These are phyloP conservation scores for Asarcornis scutulata DNA, from an alignment of 2,113 vertebrate species.

Conservation along the genomic window DNA sequence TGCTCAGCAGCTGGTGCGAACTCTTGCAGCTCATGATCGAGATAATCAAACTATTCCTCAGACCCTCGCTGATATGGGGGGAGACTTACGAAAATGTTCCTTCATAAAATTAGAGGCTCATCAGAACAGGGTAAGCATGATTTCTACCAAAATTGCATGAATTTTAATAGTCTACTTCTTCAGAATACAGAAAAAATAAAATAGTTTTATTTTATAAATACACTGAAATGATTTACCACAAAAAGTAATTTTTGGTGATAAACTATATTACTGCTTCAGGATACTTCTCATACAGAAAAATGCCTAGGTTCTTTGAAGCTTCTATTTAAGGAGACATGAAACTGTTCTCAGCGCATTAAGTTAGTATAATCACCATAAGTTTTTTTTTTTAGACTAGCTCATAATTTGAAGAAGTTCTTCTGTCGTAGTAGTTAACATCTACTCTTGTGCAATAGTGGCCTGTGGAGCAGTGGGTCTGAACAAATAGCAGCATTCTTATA, in stretches of 20 bases:
- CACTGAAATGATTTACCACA: fast-evolving
- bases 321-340: not conserved
- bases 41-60: slow-evolving; percentile 93
- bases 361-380: not conserved
- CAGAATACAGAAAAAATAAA: not conserved
- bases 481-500: not conserved
- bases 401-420: not conserved
- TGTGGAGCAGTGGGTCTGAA: not conserved
- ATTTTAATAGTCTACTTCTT: not conserved
- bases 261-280: not conserved
- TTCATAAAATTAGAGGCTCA: slow-evolving; percentile 96
- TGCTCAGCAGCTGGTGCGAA: slow-evolving; percentile 94
- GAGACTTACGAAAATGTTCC: slow-evolving; percentile 93
- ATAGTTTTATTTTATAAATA: fast-evolving
- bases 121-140: slow-evolving; percentile 88
- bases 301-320: not conserved
- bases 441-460: not conserved
- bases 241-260: not conserved
- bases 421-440: not conserved
- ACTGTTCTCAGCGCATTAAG: not conserved
- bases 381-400: not conserved
- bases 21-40: slow-evolving; percentile 94
- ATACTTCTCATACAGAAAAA: not conserved
- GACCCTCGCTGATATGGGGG: slow-evolving; percentile 95
- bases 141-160: not conserved